These are phyloP conservation scores for Hylomyscus alleni DNA, from an alignment of 2,797 vertebrate genomes.

Conservation along the genomic window DNA sequence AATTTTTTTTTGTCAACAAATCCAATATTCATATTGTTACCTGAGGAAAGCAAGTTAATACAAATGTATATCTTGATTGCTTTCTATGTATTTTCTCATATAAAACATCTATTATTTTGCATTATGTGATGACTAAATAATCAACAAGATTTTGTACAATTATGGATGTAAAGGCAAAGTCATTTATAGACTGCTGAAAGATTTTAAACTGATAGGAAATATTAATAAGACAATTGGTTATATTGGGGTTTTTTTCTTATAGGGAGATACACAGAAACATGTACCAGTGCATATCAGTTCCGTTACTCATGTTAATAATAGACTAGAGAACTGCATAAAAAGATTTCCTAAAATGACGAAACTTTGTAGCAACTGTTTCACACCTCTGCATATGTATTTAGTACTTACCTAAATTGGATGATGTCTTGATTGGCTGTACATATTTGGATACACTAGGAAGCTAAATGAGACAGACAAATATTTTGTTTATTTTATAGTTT, in stretches of 20 bases:
- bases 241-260: neutral
- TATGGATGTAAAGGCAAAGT: neutral
- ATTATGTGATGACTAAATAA: constrained; percentile 11
- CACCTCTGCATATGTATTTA: neutral
- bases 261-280: neutral
- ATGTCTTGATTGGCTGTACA: neutral
- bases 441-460: neutral
- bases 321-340: neutral
- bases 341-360: neutral
- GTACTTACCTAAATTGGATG: neutral
- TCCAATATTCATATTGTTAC: neutral
- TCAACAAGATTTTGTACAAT: neutral
- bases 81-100: constrained; percentile 30
- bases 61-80: neutral
- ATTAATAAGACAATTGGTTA: neutral
- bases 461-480: neutral
- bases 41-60: neutral
- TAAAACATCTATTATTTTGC: neutral
- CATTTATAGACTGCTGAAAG: neutral
- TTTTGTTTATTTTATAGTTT: neutral
- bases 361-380: neutral
- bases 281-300: neutral
- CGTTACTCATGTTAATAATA: neutral
- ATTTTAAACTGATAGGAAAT: neutral
- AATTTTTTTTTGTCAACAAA: neutral